Conservation (phyloP, 2,113 vertebrate genomes). For the Laticauda laticaudata region DNA sequence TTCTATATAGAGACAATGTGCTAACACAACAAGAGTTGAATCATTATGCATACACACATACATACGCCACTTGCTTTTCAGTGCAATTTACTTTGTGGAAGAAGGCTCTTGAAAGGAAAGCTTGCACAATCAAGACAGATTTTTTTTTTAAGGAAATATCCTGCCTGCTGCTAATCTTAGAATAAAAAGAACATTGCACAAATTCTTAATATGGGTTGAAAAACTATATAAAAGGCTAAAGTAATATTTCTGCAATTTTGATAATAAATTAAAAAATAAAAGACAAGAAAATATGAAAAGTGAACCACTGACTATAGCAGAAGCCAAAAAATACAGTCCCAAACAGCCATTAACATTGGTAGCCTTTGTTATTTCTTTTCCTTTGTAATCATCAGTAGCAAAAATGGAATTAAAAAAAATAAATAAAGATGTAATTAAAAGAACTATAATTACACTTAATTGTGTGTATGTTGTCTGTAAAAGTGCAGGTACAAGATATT, state of each 20-base stretch:
- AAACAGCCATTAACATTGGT: neutral
- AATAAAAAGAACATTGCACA: neutral
- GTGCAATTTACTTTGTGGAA: neutral
- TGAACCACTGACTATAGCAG: neutral
- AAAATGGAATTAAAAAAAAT: neutral
- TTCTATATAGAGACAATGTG: neutral
- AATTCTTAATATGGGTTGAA: neutral
- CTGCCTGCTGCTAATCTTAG: neutral
- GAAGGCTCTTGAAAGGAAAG: neutral
- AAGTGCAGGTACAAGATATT: neutral
- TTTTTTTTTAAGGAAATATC: neutral
- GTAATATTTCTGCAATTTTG: slow-evolving; percentile 2
- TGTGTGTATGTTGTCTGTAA: neutral
- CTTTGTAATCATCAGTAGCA: neutral
- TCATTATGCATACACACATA: neutral
- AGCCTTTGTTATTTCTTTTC: neutral
- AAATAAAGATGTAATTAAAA: neutral
- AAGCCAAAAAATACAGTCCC: neutral
- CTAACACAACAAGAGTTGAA: neutral
- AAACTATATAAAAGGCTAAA: neutral
- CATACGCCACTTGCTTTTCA: neutral
- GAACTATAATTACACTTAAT: neutral
- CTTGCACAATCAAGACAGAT: neutral
- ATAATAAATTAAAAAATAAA: too few relatives aligned
- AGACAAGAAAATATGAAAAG: neutral